Conservation (phyloP, 2,888 invertebrate genomes). For the Spodoptera littoralis region DNA sequence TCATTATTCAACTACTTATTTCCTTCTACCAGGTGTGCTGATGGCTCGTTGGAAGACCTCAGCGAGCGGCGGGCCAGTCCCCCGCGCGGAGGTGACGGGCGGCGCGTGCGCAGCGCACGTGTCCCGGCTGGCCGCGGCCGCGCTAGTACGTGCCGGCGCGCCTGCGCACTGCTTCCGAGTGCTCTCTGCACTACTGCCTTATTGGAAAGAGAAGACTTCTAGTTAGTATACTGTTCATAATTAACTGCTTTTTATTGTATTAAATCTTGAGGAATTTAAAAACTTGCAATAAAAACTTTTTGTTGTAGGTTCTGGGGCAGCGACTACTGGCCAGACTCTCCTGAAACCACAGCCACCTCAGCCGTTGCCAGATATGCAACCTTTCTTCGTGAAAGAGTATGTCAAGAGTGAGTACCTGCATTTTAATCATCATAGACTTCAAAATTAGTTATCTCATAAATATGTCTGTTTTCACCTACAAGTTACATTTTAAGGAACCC, state of each 20-base stretch:
- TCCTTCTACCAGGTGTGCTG: slow-evolving; percentile 88
- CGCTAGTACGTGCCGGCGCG: slow-evolving; percentile 78
- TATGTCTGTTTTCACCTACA: too few species aligned
- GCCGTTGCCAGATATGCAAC: slow-evolving; percentile 97
- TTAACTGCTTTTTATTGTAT: neutral
- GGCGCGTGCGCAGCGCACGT: slow-evolving; percentile 83
- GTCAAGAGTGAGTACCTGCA: slow-evolving; percentile 90
- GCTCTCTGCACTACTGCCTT: slow-evolving; percentile 86
- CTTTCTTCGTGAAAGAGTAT: slow-evolving; percentile 97
- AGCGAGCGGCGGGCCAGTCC: slow-evolving; percentile 47
- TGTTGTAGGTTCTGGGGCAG: slow-evolving; percentile 68
- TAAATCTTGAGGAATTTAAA: too few species aligned
- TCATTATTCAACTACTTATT: neutral
- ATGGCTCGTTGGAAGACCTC: slow-evolving; percentile 92
- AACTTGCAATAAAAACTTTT: neutral
- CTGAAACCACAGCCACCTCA: slow-evolving; percentile 94
- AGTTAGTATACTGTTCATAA: slow-evolving; percentile 65
- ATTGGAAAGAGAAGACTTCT: slow-evolving; percentile 91
- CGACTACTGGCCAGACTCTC: slow-evolving; percentile 91
- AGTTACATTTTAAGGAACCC: too few species aligned
- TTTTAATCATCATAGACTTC: neutral
- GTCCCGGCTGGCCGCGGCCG: slow-evolving; percentile 80
- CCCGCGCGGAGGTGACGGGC: slow-evolving; percentile 65
- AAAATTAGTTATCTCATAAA: too few species aligned
- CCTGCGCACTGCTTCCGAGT: slow-evolving; percentile 81